Conservation (phyloP, 2,797 vertebrate genomes). For the Oreonectes daqikongensis region DNA sequence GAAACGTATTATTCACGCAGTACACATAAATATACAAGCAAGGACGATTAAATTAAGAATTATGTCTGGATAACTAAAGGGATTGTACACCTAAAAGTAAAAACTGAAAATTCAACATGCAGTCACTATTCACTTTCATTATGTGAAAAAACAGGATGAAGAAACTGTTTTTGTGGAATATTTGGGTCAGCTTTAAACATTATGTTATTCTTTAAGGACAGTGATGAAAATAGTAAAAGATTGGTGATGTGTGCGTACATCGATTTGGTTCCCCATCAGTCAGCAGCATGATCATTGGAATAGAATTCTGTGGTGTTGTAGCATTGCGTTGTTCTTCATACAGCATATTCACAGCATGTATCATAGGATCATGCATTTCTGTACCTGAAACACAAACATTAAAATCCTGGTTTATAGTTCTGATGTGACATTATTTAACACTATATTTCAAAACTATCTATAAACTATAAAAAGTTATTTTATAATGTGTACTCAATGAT, state of each 20-base stretch:
- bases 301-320: slow-evolving; percentile 57
- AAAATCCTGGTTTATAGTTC: neutral
- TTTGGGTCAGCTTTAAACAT: too few species aligned
- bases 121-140: too few species aligned
- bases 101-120: too few species aligned
- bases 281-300: slow-evolving; percentile 85
- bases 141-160: too few species aligned
- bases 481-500: too few species aligned
- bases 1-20: neutral
- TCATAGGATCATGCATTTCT: slow-evolving; percentile 77
- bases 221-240: neutral
- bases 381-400: slow-evolving; percentile 75
- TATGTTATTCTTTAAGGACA: neutral
- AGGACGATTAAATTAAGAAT: too few species aligned
- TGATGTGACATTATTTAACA: neutral
- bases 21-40: neutral
- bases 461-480: too few species aligned
- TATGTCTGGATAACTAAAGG: too few species aligned
- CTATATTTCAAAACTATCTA: too few species aligned
- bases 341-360: slow-evolving; percentile 73
- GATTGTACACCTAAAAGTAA: too few species aligned
- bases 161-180: too few species aligned
- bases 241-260: slow-evolving; percentile 65
- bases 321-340: slow-evolving; percentile 54
- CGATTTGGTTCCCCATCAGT: slow-evolving; percentile 85